Evolutionary conservation across 2,113 vertebrate species (phyloP).

Genomic region (Poeciliopsis retropinna): DNA sequence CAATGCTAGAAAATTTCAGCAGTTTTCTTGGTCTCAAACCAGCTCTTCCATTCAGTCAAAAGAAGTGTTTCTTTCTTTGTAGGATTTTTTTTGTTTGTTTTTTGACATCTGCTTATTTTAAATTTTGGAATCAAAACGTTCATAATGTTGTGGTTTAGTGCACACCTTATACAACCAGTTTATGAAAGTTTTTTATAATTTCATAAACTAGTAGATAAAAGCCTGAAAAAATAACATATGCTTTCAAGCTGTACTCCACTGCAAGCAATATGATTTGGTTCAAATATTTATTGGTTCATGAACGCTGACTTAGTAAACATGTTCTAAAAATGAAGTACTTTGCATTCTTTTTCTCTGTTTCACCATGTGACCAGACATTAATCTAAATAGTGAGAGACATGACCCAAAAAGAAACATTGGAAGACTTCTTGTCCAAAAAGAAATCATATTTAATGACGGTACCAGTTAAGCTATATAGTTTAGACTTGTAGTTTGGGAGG

Average conservation of each 20-base stretch:
- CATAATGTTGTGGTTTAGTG: too few species aligned
- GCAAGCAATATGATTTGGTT: not conserved
- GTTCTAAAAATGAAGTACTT: not conserved
- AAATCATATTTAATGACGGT: not conserved
- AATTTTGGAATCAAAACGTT: too few species aligned
- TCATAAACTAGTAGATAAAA: not conserved
- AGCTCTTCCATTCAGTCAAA: too few species aligned
- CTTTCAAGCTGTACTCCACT: not conserved
- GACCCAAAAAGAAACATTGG: not conserved
- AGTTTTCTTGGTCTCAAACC: too few species aligned
- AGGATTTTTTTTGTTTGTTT: too few species aligned
- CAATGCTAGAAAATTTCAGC: too few species aligned
- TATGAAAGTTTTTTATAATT: too few species aligned
- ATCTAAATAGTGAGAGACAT: not conserved
- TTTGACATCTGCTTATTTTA: too few species aligned
- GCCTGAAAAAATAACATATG: not conserved
- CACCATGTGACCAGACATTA: not conserved
- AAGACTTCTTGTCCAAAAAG: not conserved
- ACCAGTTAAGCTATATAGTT: not conserved
- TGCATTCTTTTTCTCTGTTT: not conserved
- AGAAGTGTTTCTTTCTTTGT: too few species aligned
- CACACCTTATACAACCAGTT: too few species aligned
- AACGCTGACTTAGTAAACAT: not conserved
- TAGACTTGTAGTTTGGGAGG: not conserved
- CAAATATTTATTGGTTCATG: conserved; percentile 36